Evolutionary conservation across 2,113 vertebrate species (phyloP), one percentile per base, ranked within the genome.

Genomic region (Leucopsar rothschildi): DNA sequence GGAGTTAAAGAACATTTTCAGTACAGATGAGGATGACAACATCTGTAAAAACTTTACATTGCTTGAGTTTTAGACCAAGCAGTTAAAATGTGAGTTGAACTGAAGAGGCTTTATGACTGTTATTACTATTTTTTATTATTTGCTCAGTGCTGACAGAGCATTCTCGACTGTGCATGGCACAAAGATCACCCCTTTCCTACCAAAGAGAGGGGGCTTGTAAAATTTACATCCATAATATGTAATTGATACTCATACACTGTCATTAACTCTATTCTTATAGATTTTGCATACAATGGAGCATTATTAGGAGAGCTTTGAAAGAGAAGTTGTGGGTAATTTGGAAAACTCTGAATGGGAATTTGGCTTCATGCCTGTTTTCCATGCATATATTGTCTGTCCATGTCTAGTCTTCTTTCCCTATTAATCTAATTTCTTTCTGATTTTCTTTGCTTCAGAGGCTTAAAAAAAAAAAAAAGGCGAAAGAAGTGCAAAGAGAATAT

Each of bases 371-470:
- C 47, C 40, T 66, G 63, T 82, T 97, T 92, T 88, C 91, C 52
- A 19, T 90, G 49, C 47, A 70, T 90, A 59, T 85, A 91, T 82
- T 91, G 11, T 53, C 15, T 80, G 47, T 42, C 42, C 13, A 39
- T 22, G 35, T 71, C 75, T 92, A 93, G 68, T 31, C 37, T 92
- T 73, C n/a, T 93, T 88, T 93, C n/a, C 44, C 60, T 56, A 70
- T 86, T 92, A 94, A 70, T 96, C 64, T 82, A 76, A 91, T 94
- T 90, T 86, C 19, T 86, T 93, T 80, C 49, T 93, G 71, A 83
- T 92, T 95, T 86, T 59, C 55, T 61, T 93, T 64, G 15, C n/a
- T 49, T 31, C 11, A 88, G 37, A 76, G 39, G 33, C 27, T 35
- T 29, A 21, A 56, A 57, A 60, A 81, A 63, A 71, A 31, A 15